phyloP scores from a whole-genome alignment of 2,113 vertebrate species.

The Ptychochromis oligacanthus region DNA sequence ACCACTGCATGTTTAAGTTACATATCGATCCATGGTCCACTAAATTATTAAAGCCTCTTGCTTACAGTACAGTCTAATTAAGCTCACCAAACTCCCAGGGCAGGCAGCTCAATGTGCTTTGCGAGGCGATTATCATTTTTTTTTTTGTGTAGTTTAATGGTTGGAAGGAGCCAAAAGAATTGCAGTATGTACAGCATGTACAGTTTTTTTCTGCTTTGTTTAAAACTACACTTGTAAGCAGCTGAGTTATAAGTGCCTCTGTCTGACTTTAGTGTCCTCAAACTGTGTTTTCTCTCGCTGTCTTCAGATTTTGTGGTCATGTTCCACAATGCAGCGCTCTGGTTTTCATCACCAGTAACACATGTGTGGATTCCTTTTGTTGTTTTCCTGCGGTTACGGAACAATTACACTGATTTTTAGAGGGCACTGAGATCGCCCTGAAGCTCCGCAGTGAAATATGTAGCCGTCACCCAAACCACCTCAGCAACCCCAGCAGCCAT shows the following conservation, averaged over 20 bases:
- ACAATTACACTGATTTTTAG: constrained; percentile 33
- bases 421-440: neutral
- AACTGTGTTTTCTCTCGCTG: constrained; percentile 2
- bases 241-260: neutral
- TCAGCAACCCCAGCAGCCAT: constrained; percentile 5
- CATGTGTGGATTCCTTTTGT: constrained; percentile 29
- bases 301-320: constrained; percentile 11
- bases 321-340: constrained; percentile 21
- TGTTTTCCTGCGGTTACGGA: constrained; percentile 15
- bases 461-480: constrained; percentile 20
- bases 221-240: constrained; percentile 30
- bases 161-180: neutral
- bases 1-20: neutral
- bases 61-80: neutral
- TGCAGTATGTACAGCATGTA: neutral
- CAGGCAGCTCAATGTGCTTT: neutral
- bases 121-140: neutral
- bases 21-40: constrained; percentile 4
- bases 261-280: constrained; percentile 9
- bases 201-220: constrained; percentile 5
- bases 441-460: constrained; percentile 18
- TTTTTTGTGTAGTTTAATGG: neutral
- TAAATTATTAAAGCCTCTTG: constrained; percentile 36
- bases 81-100: neutral
- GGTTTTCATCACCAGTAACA: constrained; percentile 42